Percentiles rank a stretch among this genome's conserved stretches.
Conservation (phyloP, 2,888 invertebrate species). For the Protodeltote pygarga region DNA sequence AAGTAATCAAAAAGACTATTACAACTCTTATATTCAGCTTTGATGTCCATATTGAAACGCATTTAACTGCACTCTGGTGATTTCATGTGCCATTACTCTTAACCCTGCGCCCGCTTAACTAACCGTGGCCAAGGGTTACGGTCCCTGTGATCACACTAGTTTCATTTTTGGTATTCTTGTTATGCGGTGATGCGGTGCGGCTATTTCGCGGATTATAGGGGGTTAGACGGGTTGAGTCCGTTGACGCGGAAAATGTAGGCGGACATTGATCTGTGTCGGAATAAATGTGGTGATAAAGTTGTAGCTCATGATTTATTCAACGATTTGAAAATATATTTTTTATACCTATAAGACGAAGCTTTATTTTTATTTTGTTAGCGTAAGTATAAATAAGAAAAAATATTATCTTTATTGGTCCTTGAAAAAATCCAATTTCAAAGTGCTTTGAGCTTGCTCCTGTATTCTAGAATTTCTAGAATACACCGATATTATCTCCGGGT, state of each 20-base stretch:
- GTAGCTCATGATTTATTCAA: background rate
- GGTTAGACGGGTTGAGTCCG: constrained; percentile 25
- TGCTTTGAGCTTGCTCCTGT: background rate
- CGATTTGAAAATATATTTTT: background rate
- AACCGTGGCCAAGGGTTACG: constrained; percentile 81
- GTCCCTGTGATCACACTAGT: constrained; percentile 71
- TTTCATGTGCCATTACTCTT: constrained; percentile 78
- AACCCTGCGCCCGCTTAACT: constrained; percentile 69
- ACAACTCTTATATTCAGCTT: constrained; percentile 49
- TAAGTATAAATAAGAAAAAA: too few species aligned
- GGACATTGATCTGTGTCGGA: constrained; percentile 34
- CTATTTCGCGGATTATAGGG: constrained; percentile 46
- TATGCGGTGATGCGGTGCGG: constrained; percentile 60
- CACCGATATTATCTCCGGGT: constrained; percentile 7
- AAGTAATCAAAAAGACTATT: constrained; percentile 31
- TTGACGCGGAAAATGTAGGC: constrained; percentile 36
- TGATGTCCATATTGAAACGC: constrained; percentile 72
- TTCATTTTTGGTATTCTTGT: constrained; percentile 76
- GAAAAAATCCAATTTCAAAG: too few species aligned
- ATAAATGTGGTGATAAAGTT: background rate
- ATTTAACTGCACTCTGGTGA: constrained; percentile 69
- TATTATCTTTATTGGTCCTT: too few species aligned
- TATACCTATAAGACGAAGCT: background rate
- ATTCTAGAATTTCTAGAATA: constrained; percentile 25
- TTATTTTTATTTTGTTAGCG: background rate